Evolutionary conservation across 2,113 vertebrate genomes (phyloP), one percentile per base, ranked within the genome.

Genomic region (Coracopsis vasa): DNA sequence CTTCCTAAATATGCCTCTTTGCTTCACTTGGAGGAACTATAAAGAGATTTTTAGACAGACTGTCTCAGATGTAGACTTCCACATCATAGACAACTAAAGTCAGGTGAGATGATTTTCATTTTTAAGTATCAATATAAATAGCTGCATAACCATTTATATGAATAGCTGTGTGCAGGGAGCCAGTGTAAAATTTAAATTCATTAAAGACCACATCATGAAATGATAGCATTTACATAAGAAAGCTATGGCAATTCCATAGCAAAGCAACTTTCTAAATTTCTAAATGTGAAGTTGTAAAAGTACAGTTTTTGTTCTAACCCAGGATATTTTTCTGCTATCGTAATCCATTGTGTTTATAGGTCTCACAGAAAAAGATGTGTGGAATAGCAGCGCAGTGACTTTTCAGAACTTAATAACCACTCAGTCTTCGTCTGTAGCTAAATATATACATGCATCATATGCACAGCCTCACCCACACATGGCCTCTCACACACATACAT

Each of bases 1-100:
- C 58, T 90, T 90, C 92, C 41, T 88, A 73, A 88, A 97, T 93
- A 83, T 80, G 60, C 41, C 37, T 80, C 66, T 91, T 88, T 86
- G 37, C 60, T 90, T 90, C 62, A 73, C 37, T 80, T 95, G 80
- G 29, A 95, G 35, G 16, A 95, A 35, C 75, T 83, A 78, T 93
- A 88, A 94, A 90, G 88, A 73, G 72, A 88, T 94, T 80, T 94
- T 93, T 78, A 88, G 50, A 29, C 45, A 88, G 9, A 51, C 6
- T 47, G 24, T 51, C 78, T 91, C 78, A 72, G 56, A 82, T 70
- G 37, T 50, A 90, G 88, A 62, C 58, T 92, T 90, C 10, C n/a
- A 86, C 33, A 73, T 93, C 78, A 86, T 6, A 92, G 67, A 58
- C 20, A 60, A 35, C n/a, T 80, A 45, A 80, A 86, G 71, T 77